Evolutionary conservation across 2,113 vertebrate species (phyloP), one percentile per base, ranked within the genome.

Genomic region (Poeciliopsis prolifica): DNA sequence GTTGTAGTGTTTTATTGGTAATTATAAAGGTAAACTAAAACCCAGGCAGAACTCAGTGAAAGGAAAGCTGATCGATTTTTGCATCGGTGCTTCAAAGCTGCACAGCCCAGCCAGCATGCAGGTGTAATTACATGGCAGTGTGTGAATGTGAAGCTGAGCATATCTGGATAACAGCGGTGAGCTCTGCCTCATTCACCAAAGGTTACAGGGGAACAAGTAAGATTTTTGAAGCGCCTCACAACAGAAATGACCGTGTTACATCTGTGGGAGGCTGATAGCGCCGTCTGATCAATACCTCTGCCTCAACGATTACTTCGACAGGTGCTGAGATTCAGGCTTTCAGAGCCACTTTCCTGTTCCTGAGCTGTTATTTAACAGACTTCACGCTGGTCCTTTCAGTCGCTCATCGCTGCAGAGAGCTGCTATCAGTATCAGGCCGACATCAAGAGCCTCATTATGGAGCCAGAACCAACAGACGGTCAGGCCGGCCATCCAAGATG

Each of bases 281-380:
- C 74, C 65, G 70, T 62, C 61, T 84, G 77, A 86, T 89, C 81
- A 86, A 80, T 84, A 79, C 66, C 28, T 17, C 37, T 64, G 69
- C 82, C 61, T 84, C 81, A 40, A 67, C 26, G 24, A 76, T 80
- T 69, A 35, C 74, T 78, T 33, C 62, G 66, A 48, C 58, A 76
- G 74, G 58, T 31, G 48, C 73, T 74, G 71, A 61, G 62, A 74
- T 76, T 74, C 13, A 61, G 65, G 69, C 82, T 83, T 77, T 77
- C 44, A 77, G 29, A 67, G 61, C 54, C 26, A 35, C 79, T 70
- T 75, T 82, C 33, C 64, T 74, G 29, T 42, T 70, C 12, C 31
- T 42, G 63, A 71, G 67, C 61, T 33, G 58, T 51, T 79, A 67
- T 86, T 65, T 72, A 77, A 80, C 60, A 54, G 72, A 54, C 69